Conservation (phyloP, 1,140 invertebrate genomes). For the Temnothorax curvispinosus region DNA sequence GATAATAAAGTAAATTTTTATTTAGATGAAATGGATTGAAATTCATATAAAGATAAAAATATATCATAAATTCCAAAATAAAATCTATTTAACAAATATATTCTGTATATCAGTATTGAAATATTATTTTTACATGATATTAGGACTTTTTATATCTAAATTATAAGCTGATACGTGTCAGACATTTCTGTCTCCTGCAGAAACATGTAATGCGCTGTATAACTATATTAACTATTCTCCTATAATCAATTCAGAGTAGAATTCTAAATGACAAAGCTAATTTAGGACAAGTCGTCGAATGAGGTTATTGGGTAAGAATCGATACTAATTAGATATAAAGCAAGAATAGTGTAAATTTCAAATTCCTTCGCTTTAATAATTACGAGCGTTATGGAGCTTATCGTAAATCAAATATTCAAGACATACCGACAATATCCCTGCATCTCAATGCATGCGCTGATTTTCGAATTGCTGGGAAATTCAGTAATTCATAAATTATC, state of each 20-base stretch:
- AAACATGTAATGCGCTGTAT: background rate
- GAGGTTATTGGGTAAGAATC: slow-evolving; percentile 1
- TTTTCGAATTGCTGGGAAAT: slow-evolving; percentile 17
- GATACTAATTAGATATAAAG: slow-evolving; percentile 11
- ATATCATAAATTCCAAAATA: background rate
- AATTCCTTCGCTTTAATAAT: slow-evolving; percentile 25
- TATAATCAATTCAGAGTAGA: background rate
- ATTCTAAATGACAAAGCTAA: background rate
- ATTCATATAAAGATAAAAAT: background rate
- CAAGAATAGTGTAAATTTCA: background rate
- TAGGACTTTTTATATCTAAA: background rate
- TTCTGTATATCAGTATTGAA: background rate
- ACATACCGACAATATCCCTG: background rate
- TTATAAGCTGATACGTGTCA: background rate
- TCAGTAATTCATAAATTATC: slow-evolving; percentile 35
- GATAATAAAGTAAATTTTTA: background rate
- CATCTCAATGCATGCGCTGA: background rate
- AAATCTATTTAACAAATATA: background rate
- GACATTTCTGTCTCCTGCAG: background rate
- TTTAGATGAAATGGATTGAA: background rate
- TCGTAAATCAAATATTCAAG: slow-evolving; percentile 14
- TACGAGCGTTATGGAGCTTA: background rate
- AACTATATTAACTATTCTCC: background rate
- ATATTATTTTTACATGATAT: background rate
- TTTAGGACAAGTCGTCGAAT: background rate